These are phyloP conservation scores for Melipona bicolor DNA, from an alignment of 2,888 invertebrate species.

Conservation along the genomic window DNA sequence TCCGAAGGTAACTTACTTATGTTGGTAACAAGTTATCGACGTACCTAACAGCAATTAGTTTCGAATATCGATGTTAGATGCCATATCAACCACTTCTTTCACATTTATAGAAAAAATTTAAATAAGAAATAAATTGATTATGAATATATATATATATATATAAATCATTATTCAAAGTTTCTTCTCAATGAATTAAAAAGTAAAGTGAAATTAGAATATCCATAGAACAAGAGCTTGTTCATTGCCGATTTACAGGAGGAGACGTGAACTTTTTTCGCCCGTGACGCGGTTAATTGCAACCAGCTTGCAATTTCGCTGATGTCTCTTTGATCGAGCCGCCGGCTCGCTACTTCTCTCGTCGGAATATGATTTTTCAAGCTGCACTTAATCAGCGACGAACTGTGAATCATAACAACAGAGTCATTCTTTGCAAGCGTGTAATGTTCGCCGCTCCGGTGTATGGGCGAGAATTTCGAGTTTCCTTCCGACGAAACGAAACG, in stretches of 20 bases:
- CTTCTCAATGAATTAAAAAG: not conserved
- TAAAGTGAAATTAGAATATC: not conserved
- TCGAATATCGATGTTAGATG: not conserved
- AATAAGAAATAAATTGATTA: not conserved
- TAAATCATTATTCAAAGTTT: not conserved
- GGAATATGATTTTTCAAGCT: constrained; percentile 35
- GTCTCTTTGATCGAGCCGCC: constrained; percentile 48
- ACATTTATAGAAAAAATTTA: not conserved
- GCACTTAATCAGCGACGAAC: constrained; percentile 34
- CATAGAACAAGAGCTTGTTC: not conserved
- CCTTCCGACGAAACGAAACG: not conserved
- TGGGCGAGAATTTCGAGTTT: not conserved
- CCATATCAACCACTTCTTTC: not conserved
- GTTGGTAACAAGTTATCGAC: not conserved
- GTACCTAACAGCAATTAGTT: not conserved
- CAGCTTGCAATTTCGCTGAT: constrained; percentile 60
- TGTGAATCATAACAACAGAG: constrained; percentile 28
- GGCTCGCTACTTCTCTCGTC: constrained; percentile 24
- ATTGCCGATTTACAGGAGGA: not conserved
- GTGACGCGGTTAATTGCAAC: constrained; percentile 69
- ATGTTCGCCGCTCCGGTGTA: not conserved
- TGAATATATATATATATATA: not conserved
- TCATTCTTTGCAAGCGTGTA: constrained; percentile 29
- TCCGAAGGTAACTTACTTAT: not conserved
- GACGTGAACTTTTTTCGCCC: constrained; percentile 47